These are phyloP conservation scores for Mythimna ferrago DNA, from an alignment of 2,888 invertebrate genomes.

Conservation along the genomic window DNA sequence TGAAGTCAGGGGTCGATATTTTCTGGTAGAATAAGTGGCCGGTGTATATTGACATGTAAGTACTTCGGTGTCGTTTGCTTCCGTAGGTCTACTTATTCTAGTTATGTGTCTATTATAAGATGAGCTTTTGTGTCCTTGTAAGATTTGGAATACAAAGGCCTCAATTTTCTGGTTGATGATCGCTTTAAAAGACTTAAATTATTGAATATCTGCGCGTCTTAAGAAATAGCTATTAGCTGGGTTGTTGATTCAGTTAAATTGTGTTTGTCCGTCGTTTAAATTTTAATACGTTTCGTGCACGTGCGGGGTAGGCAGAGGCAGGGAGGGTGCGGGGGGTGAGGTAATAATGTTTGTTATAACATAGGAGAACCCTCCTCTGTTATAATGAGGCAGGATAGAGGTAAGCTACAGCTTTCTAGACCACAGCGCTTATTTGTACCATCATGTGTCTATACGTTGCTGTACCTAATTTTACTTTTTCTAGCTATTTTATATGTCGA, in stretches of 20 bases:
- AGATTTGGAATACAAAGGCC: slow-evolving; percentile 1
- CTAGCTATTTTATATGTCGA: no score
- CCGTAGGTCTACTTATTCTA: slow-evolving; percentile 2
- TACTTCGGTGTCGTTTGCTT: background rate
- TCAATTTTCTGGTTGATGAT: background rate
- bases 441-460: no score
- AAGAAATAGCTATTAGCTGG: slow-evolving; percentile 59
- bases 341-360: slow-evolving; percentile 30
- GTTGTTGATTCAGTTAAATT: slow-evolving; percentile 68
- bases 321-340: background rate
- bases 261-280: slow-evolving; percentile 60
- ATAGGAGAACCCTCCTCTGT: background rate
- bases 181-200: slow-evolving; percentile 42
- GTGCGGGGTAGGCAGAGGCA: background rate
- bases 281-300: slow-evolving; percentile 38
- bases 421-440: no score
- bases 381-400: slow-evolving; percentile 14
- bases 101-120: background rate
- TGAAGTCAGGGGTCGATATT: background rate
- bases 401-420: background rate
- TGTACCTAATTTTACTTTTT: no score
- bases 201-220: slow-evolving; percentile 59
- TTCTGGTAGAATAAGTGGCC: background rate
- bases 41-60: background rate
- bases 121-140: slow-evolving; percentile 2